Percentiles rank a stretch among this genome's conserved stretches.
phyloP scores from a whole-genome alignment of 1,140 invertebrate genomes.

The Bacillus rossius region DNA sequence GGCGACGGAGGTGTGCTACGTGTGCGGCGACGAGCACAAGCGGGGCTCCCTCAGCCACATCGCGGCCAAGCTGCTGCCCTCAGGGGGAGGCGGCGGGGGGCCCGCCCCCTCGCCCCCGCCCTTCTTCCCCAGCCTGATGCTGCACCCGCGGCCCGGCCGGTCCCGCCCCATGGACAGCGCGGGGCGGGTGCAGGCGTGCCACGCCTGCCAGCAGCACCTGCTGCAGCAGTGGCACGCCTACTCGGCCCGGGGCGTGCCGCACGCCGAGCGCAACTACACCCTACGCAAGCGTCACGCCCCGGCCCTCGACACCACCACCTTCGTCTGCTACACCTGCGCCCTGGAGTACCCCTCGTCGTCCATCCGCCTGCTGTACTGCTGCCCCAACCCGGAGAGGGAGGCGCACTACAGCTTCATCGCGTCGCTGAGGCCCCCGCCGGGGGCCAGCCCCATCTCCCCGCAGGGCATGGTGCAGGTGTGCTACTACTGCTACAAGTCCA shows the following conservation, averaged over 20 bases:
- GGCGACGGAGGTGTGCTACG: conserved; percentile 71
- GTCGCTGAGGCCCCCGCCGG: conserved; percentile 66
- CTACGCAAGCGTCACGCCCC: conserved; percentile 66
- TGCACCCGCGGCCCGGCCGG: conserved; percentile 73
- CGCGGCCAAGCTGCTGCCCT: conserved; percentile 49
- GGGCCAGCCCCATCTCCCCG: conserved; percentile 76
- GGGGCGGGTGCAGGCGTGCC: conserved; percentile 57
- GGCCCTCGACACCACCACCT: conserved; percentile 60
- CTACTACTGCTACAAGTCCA: conserved; percentile 79
- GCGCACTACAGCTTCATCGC: conserved; percentile 85
- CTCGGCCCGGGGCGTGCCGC: conserved; percentile 57
- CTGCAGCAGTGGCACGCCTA: conserved; percentile 73
- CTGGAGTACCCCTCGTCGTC: conserved; percentile 64
- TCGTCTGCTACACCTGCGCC: conserved; percentile 86
- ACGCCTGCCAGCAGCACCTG: conserved; percentile 73
- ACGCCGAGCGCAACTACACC: conserved; percentile 70
- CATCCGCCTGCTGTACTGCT: conserved; percentile 57
- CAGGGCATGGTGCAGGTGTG: conserved; percentile 55
- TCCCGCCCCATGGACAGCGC: conserved; percentile 44
- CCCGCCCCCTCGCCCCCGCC: conserved; percentile 48
- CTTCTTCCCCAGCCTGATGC: conserved; percentile 78
- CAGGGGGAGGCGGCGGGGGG: conserved; percentile 42
- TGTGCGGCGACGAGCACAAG: conserved; percentile 82
- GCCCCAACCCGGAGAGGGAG: conserved; percentile 75
- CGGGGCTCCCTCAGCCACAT: conserved; percentile 65